Conservation (phyloP, 1,140 invertebrate genomes). For the Drosophila biarmipes region DNA sequence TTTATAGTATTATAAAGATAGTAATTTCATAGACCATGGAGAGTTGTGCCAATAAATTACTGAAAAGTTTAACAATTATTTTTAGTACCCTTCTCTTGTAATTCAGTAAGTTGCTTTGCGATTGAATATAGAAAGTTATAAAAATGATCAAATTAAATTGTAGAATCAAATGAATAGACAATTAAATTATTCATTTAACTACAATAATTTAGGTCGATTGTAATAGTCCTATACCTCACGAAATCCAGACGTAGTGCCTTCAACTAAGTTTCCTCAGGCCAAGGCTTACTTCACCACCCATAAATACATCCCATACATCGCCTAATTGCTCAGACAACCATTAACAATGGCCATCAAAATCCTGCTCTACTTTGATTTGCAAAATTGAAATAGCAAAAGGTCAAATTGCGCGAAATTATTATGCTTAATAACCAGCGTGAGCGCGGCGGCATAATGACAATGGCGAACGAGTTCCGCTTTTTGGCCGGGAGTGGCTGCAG, state of each 20-base stretch:
- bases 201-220: too few relatives aligned
- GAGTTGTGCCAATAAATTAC: background rate
- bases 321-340: conserved; percentile 2
- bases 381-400: conserved; percentile 13
- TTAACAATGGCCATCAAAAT: conserved; percentile 2
- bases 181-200: too few relatives aligned
- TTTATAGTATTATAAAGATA: background rate
- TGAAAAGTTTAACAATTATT: too few relatives aligned
- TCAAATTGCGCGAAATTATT: conserved; percentile 15
- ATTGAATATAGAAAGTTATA: too few relatives aligned
- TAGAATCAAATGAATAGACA: too few relatives aligned
- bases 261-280: too few relatives aligned
- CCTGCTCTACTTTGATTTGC: background rate
- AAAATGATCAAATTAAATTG: too few relatives aligned
- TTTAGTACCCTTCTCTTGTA: too few relatives aligned
- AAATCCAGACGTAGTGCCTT: too few relatives aligned
- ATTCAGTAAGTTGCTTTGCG: too few relatives aligned
- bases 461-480: conserved; percentile 11
- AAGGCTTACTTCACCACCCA: too few relatives aligned
- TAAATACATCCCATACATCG: conserved; percentile 1
- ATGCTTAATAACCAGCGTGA: conserved; percentile 12
- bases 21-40: background rate
- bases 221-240: too few relatives aligned
- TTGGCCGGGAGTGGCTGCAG: background rate
- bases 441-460: conserved; percentile 6